phyloP scores from a whole-genome alignment of 2,888 invertebrate genomes.

The Antitype chi region DNA sequence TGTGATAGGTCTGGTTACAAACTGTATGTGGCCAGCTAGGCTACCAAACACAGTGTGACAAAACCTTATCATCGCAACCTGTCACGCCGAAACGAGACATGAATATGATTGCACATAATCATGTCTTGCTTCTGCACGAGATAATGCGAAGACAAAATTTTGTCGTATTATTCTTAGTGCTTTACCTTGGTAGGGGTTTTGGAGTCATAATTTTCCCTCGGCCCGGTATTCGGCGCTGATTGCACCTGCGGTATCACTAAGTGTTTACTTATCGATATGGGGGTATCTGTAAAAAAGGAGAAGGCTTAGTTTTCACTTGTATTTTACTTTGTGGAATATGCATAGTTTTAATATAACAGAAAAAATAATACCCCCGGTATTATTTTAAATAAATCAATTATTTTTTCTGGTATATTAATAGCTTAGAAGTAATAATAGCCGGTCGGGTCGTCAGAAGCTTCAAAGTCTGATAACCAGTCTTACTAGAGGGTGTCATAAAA shows the following conservation, averaged over 20 bases:
- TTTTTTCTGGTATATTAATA: no score
- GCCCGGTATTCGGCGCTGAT: conserved; percentile 79
- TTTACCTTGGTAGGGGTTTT: conserved; percentile 85
- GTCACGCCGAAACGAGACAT: background rate
- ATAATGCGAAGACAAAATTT: background rate
- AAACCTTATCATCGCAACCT: no score
- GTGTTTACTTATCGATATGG: conserved; percentile 97
- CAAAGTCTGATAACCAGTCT: no score
- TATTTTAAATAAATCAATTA: no score
- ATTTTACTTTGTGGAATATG: background rate
- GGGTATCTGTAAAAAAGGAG: conserved; percentile 92
- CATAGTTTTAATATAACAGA: background rate
- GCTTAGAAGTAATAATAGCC: background rate
- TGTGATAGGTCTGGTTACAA: background rate
- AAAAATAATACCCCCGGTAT: background rate
- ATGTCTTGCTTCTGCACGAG: background rate
- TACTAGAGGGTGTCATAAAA: no score
- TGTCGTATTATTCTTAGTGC: background rate
- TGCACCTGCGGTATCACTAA: conserved; percentile 94
- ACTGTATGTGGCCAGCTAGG: background rate
- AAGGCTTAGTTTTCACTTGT: background rate
- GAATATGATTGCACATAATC: background rate
- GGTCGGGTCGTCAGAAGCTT: no score
- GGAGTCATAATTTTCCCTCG: conserved; percentile 85
- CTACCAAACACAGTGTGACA: background rate